A percentile compares a stretch with the other conserved stretches of the same genome.
phyloP scores from a whole-genome alignment of 2,113 vertebrate species.

The Caloenas nicobarica region DNA sequence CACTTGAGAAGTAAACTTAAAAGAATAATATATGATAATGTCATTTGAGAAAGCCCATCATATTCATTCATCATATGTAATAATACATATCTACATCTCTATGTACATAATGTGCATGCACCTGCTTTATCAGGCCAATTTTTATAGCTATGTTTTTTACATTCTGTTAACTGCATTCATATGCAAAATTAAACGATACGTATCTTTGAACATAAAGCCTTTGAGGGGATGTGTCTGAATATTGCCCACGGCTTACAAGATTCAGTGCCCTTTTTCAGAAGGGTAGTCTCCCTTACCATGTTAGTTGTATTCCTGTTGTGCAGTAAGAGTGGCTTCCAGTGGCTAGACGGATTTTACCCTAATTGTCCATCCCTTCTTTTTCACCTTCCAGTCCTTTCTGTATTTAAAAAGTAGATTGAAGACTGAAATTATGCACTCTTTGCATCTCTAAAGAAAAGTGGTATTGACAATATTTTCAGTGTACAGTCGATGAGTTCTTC shows the following conservation, averaged over 20 bases:
- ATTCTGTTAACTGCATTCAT: neutral
- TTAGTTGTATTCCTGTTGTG: neutral
- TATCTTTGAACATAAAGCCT: neutral
- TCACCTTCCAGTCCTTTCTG: neutral
- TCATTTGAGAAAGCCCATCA: neutral
- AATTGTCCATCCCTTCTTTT: conserved; percentile 29
- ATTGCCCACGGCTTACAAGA: neutral
- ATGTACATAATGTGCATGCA: fast-evolving
- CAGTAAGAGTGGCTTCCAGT: neutral
- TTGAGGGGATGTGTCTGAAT: neutral
- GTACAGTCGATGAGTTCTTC: neutral
- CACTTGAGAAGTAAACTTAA: neutral
- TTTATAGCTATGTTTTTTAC: neutral
- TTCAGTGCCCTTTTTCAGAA: neutral
- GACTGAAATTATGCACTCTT: neutral
- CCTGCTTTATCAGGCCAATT: neutral
- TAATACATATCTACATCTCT: neutral
- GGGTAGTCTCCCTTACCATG: neutral
- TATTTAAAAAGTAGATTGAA: neutral
- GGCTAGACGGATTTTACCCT: conserved; percentile 17
- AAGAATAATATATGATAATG: neutral
- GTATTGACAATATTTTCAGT: neutral
- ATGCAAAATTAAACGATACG: neutral
- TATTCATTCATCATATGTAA: neutral
- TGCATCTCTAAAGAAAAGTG: conserved; percentile 57